Evolutionary conservation across 30 jellyfish, hydroid and myxozoan species (phyloP).

Genomic region (Aurelia sp.): DNA sequence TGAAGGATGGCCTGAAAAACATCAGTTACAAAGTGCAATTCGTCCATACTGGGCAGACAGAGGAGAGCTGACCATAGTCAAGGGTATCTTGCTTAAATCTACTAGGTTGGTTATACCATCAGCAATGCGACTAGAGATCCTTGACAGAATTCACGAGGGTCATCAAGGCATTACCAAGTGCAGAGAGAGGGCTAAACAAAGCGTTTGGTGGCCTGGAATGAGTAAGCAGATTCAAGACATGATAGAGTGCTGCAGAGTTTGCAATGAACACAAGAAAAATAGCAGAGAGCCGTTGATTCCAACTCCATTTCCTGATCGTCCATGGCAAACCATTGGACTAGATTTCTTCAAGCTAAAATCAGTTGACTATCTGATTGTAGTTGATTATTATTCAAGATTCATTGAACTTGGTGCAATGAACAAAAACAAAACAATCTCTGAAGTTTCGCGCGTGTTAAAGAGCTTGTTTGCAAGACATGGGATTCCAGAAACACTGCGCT

Average conservation of each 20-base stretch:
- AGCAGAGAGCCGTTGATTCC: conserved; percentile 28
- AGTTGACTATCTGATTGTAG: conserved; percentile 28
- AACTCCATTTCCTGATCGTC: conserved; percentile 50
- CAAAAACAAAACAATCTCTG: conserved; percentile 24
- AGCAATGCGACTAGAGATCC: conserved; percentile 26
- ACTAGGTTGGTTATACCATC: conserved; percentile 45
- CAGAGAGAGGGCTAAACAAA: conserved; percentile 32
- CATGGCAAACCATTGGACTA: conserved; percentile 60
- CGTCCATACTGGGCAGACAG: conserved; percentile 45
- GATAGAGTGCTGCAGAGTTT: conserved; percentile 41
- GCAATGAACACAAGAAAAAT: conserved; percentile 29
- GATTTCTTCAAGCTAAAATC: conserved; percentile 46
- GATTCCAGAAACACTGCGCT: conserved; percentile 54
- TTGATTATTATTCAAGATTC: conserved; percentile 37
- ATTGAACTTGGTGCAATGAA: conserved; percentile 55
- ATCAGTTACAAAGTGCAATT: conserved; percentile 31
- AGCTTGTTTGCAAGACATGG: conserved; percentile 49
- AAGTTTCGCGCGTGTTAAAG: conserved; percentile 20
- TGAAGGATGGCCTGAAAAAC: conserved; percentile 61
- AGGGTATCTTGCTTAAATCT: conserved; percentile 23
- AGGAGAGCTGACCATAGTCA: conserved; percentile 34
- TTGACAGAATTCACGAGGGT: conserved; percentile 59
- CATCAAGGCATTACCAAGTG: conserved; percentile 69
- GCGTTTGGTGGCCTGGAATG: conserved; percentile 72
- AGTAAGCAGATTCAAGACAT: conserved; percentile 51